phyloP scores from a whole-genome alignment of 1,140 invertebrate species.

The Anastrepha ludens region DNA sequence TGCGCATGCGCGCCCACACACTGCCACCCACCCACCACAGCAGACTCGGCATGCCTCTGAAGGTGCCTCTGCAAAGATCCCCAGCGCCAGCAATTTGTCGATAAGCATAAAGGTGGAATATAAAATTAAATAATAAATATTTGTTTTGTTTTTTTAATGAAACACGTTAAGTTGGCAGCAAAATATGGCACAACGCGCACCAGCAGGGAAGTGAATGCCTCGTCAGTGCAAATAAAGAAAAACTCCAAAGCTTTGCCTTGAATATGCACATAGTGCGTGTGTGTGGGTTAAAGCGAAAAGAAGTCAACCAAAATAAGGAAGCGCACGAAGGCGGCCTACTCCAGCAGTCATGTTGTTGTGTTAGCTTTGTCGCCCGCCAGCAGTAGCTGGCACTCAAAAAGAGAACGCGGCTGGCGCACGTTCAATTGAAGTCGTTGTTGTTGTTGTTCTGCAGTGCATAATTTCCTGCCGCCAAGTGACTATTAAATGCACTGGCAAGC shows the following conservation, averaged over 20 bases:
- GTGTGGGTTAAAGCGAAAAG: not conserved
- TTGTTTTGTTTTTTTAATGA: too few species aligned
- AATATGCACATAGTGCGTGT: not conserved
- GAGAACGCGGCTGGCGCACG: slow-evolving; percentile 13
- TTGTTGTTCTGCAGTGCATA: not conserved
- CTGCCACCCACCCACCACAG: slow-evolving; percentile 14
- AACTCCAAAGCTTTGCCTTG: not conserved
- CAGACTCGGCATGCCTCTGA: not conserved
- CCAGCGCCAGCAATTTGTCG: slow-evolving; percentile 38
- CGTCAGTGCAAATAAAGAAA: not conserved
- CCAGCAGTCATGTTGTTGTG: not conserved
- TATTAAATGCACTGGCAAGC: slow-evolving; percentile 6
- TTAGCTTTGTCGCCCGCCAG: not conserved
- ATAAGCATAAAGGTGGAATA: slow-evolving; percentile 27
- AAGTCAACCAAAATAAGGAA: not conserved
- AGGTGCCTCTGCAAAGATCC: not conserved
- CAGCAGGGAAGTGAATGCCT: not conserved
- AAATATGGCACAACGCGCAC: not conserved
- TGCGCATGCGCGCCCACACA: slow-evolving; percentile 34
- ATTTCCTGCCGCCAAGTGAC: slow-evolving; percentile 41
- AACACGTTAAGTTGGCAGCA: too few species aligned
- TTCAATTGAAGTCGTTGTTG: not conserved
- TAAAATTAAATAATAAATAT: slow-evolving; percentile 25
- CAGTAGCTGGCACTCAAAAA: slow-evolving; percentile 9
- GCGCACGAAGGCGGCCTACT: slow-evolving; percentile 7